phyloP scores from a whole-genome alignment of 1,140 invertebrate species.

The Drosophila pruinosa region DNA sequence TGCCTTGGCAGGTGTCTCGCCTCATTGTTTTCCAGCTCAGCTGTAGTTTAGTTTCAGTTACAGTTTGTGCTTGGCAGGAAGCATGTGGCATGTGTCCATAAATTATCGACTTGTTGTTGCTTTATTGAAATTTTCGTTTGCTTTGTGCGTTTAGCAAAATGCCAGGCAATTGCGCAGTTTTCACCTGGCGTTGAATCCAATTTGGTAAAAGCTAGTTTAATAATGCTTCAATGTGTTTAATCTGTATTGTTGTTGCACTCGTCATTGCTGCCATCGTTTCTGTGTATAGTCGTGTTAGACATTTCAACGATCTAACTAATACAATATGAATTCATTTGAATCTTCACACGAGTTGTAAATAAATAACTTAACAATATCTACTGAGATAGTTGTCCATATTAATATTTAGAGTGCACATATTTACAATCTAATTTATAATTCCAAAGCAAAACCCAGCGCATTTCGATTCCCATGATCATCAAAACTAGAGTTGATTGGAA shows the following conservation, averaged over 20 bases:
- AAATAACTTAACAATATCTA: neutral
- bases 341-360: neutral
- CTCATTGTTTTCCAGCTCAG: conserved; percentile 45
- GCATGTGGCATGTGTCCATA: conserved; percentile 64
- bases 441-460: neutral
- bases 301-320: neutral
- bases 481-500: neutral
- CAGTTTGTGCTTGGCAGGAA: conserved; percentile 51
- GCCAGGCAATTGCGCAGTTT: conserved; percentile 63
- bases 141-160: conserved; percentile 22
- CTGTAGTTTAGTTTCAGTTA: neutral
- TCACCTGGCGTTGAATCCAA: conserved; percentile 38
- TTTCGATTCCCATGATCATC: neutral
- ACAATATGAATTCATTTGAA: neutral
- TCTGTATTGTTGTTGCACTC: conserved; percentile 14
- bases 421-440: neutral
- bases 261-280: too few species aligned
- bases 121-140: conserved; percentile 26
- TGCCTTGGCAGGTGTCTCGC: conserved; percentile 64
- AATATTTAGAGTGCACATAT: neutral
- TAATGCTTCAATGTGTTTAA: conserved; percentile 17
- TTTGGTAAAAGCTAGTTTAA: conserved; percentile 63
- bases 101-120: conserved; percentile 54
- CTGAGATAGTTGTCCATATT: neutral
- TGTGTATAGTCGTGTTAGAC: neutral